Percentiles rank a stretch among this genome's conserved stretches.
phyloP scores from a whole-genome alignment of 2,888 invertebrate species.

The Drosophila pseudotakahashii region DNA sequence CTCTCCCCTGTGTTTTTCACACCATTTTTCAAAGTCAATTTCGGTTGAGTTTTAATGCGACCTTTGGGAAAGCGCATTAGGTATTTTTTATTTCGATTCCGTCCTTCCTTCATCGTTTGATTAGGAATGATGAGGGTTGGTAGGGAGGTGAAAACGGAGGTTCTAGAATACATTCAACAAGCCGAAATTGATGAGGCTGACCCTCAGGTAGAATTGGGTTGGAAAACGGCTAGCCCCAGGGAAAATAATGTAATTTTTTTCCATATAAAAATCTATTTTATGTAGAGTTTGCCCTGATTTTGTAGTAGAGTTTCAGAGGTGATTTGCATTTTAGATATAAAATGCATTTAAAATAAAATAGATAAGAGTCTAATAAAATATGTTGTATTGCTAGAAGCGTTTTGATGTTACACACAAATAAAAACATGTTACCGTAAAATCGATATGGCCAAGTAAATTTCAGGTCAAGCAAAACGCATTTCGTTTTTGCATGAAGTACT shows the following conservation, averaged over 20 bases:
- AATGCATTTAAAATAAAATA: background rate
- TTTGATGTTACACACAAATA: no score
- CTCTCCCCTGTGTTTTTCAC: conserved; percentile 50
- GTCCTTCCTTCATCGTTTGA: conserved; percentile 9
- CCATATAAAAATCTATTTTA: conserved; percentile 7
- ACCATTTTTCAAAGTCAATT: conserved; percentile 72
- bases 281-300: conserved; percentile 18
- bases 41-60: conserved; percentile 55
- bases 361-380: no score
- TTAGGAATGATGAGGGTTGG: conserved; percentile 28
- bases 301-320: background rate
- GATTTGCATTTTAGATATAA: conserved; percentile 3
- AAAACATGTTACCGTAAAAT: no score
- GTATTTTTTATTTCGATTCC: conserved; percentile 20
- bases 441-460: no score
- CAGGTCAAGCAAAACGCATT: no score
- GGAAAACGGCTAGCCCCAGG: conserved; percentile 6
- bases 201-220: conserved; percentile 24
- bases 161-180: conserved; percentile 27
- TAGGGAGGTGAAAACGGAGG: conserved; percentile 3
- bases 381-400: background rate
- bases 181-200: conserved; percentile 35
- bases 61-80: conserved; percentile 61
- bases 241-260: conserved; percentile 9
- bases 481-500: no score